Conservation (phyloP, 1,140 invertebrate genomes). For the Dinothrombium tinctorium region DNA sequence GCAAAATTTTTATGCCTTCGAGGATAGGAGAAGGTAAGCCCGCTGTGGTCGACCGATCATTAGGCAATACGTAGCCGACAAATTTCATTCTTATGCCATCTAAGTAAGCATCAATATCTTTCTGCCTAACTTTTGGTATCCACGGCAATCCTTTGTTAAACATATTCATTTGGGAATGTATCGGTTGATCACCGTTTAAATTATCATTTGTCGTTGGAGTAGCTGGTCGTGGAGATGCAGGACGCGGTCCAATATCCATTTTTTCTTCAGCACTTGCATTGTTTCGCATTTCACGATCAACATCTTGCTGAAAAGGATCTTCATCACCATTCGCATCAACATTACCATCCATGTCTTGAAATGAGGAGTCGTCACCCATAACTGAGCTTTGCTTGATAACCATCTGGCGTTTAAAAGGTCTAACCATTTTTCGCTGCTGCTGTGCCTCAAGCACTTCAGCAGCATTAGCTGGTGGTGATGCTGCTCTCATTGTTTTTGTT, state of each 20-base stretch:
- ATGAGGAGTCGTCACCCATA: not conserved
- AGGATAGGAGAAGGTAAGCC: slow-evolving; percentile 83
- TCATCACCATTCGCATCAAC: not conserved
- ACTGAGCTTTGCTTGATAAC: slow-evolving; percentile 8
- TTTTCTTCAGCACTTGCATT: slow-evolving; percentile 5
- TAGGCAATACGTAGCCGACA: slow-evolving; percentile 67
- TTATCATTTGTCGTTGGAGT: slow-evolving; percentile 16
- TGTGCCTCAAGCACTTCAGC: slow-evolving; percentile 71
- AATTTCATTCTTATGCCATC: slow-evolving; percentile 79
- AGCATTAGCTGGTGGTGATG: slow-evolving; percentile 76
- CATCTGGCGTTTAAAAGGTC: slow-evolving; percentile 33
- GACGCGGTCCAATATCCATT: slow-evolving; percentile 9
- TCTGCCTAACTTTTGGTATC: slow-evolving; percentile 84
- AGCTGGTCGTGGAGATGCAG: slow-evolving; percentile 14
- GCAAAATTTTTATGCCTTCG: slow-evolving; percentile 71
- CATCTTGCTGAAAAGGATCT: not conserved
- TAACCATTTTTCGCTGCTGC: slow-evolving; percentile 39
- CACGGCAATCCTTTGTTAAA: slow-evolving; percentile 43
- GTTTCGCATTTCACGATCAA: slow-evolving; percentile 8
- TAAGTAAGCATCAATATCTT: slow-evolving; percentile 71
- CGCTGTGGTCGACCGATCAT: slow-evolving; percentile 40
- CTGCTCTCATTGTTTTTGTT: slow-evolving; percentile 69
- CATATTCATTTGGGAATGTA: slow-evolving; percentile 9
- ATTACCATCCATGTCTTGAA: not conserved
- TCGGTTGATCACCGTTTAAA: slow-evolving; percentile 20